Conservation (phyloP, 2,113 vertebrate genomes). For the Gobius niger region DNA sequence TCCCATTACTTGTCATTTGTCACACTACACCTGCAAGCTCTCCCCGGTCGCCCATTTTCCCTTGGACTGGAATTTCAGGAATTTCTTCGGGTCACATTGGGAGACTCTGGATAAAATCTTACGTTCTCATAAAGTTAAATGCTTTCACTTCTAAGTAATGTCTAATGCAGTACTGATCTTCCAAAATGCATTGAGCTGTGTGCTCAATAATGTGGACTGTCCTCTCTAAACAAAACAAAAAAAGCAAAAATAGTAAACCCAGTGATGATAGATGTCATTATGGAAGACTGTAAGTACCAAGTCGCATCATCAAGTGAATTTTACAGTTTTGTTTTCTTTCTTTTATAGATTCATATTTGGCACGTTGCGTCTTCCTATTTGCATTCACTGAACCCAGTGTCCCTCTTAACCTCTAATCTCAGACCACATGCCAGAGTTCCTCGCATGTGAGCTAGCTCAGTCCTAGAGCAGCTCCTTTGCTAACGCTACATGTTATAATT, state of each 20-base stretch:
- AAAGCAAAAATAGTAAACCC: too few species aligned
- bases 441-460: conserved; percentile 37
- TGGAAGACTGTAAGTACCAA: too few species aligned
- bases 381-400: conserved; percentile 6
- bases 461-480: conserved; percentile 18
- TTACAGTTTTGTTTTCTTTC: too few species aligned
- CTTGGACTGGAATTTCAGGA: not conserved
- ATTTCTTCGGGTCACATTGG: not conserved
- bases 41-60: conserved; percentile 1
- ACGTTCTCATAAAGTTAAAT: not conserved
- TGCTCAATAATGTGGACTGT: too few species aligned
- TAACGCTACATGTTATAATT: conserved; percentile 33
- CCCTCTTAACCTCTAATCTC: conserved; percentile 36
- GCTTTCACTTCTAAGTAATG: not conserved
- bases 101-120: not conserved
- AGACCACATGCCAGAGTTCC: conserved; percentile 43
- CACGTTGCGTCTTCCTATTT: not conserved
- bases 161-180: too few species aligned
- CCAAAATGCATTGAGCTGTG: too few species aligned
- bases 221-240: too few species aligned
- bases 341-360: not conserved
- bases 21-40: conserved; percentile 1
- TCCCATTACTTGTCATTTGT: not conserved
- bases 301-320: too few species aligned
- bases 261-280: too few species aligned